A percentile compares a stretch with the other conserved stretches of the same genome.
These are phyloP conservation scores for Magallana nippona DNA, from an alignment of 2,888 invertebrate species.

Conservation along the genomic window DNA sequence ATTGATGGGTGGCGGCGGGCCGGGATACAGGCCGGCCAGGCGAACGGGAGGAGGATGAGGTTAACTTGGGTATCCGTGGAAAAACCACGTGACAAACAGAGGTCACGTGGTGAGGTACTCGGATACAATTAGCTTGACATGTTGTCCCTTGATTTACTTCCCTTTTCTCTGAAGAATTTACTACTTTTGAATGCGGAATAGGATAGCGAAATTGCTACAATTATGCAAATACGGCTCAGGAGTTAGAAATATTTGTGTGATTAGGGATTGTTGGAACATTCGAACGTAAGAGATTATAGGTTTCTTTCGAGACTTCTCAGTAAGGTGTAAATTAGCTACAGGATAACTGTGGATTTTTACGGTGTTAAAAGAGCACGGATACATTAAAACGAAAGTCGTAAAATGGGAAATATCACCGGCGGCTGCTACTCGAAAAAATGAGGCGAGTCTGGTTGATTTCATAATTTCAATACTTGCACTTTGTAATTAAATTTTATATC, in stretches of 20 bases:
- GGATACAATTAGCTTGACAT: conserved; percentile 4
- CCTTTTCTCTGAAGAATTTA: conserved; percentile 22
- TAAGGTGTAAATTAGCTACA: conserved; percentile 13
- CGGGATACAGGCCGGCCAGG: conserved; percentile 55
- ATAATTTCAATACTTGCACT: conserved; percentile 24
- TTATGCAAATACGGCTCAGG: conserved; percentile 25
- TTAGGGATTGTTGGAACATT: conserved; percentile 18
- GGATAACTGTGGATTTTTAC: conserved; percentile 30
- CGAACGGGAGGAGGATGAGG: conserved; percentile 69
- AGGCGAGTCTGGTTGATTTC: conserved; percentile 30
- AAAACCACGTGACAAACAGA: background rate
- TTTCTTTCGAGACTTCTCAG: background rate
- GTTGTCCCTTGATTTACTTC: conserved; percentile 23
- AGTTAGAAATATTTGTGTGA: conserved; percentile 27
- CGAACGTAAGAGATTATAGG: conserved; percentile 14
- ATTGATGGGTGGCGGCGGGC: conserved; percentile 53
- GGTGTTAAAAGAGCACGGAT: conserved; percentile 29
- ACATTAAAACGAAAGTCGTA: conserved; percentile 19
- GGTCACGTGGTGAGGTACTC: background rate
- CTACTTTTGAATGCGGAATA: conserved; percentile 24
- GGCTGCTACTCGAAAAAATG: conserved; percentile 20
- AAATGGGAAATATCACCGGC: conserved; percentile 18
- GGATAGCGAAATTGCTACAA: conserved; percentile 27
- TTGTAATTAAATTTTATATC: conserved; percentile 35
- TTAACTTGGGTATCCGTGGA: conserved; percentile 59